phyloP scores from a whole-genome alignment of 2,113 vertebrate genomes.

The Anhinga rufa region DNA sequence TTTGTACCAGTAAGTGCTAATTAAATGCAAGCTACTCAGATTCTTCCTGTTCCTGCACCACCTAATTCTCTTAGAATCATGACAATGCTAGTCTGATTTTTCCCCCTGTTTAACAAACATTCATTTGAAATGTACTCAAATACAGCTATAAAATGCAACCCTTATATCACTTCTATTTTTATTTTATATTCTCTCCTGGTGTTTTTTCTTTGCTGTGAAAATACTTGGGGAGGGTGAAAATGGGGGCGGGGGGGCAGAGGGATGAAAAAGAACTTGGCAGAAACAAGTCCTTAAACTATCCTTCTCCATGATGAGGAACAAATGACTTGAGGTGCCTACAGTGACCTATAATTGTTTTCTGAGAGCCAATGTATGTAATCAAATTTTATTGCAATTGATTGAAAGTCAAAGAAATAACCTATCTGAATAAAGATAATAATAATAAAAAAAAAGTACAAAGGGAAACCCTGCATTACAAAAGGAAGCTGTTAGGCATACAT shows the following conservation, averaged over 20 bases:
- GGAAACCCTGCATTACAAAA: conserved; percentile 3
- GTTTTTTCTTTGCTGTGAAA: conserved; percentile 73
- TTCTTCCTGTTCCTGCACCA: conserved; percentile 83
- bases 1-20: conserved; percentile 88
- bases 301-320: conserved; percentile 58
- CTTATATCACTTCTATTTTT: conserved; percentile 78
- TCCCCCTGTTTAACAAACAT: conserved; percentile 86
- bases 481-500: conserved; percentile 3
- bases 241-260: neutral
- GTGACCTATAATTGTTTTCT: conserved; percentile 64
- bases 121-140: conserved; percentile 84
- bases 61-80: conserved; percentile 82
- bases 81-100: conserved; percentile 81
- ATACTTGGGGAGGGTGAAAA: conserved; percentile 53
- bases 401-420: conserved; percentile 50
- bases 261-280: conserved; percentile 60
- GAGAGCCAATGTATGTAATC: conserved; percentile 50
- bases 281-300: conserved; percentile 69
- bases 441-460: neutral
- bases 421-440: neutral
- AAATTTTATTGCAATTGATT: conserved; percentile 55
- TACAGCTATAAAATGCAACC: conserved; percentile 78
- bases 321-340: conserved; percentile 58
- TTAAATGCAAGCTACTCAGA: conserved; percentile 88
- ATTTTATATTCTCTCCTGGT: conserved; percentile 73